These are phyloP conservation scores for Hemithea aestivaria DNA, from an alignment of 2,888 invertebrate species.

Conservation along the genomic window DNA sequence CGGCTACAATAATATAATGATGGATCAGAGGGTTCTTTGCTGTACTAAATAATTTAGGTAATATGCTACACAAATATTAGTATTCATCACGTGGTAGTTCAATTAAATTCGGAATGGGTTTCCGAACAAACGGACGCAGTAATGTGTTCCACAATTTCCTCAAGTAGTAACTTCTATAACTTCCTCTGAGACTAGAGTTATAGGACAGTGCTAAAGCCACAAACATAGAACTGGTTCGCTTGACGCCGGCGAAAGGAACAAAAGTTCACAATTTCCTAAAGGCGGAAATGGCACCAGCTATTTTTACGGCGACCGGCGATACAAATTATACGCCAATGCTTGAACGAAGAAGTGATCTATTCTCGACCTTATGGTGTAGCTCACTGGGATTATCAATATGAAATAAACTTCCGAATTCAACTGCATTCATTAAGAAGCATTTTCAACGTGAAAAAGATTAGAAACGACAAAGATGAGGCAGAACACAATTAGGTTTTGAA, in stretches of 20 bases:
- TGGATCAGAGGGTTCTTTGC: no score
- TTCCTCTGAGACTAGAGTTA: conserved; percentile 3
- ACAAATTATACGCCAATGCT: conserved; percentile 40
- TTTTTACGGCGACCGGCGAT: conserved; percentile 55
- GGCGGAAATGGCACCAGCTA: conserved; percentile 70
- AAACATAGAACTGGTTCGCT: conserved; percentile 39
- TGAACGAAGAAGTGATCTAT: conserved; percentile 31
- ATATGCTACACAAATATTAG: no score
- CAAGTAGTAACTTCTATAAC: conserved; percentile 7
- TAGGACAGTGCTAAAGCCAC: conserved; percentile 17
- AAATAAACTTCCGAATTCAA: conserved; percentile 10
- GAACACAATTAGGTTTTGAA: conserved; percentile 32
- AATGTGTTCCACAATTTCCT: conserved; percentile 7
- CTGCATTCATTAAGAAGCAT: conserved; percentile 59
- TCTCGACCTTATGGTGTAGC: conserved; percentile 47
- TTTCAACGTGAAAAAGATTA: conserved; percentile 50
- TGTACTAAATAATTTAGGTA: no score
- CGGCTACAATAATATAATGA: no score
- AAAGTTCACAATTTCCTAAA: conserved; percentile 60
- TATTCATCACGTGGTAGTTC: no score
- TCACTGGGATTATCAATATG: conserved; percentile 15
- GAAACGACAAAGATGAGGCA: conserved; percentile 44
- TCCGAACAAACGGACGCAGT: conserved; percentile 4
- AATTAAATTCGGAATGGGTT: neutral
- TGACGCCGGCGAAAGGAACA: conserved; percentile 49